These are phyloP conservation scores for Peromyscus polionotus DNA, from an alignment of 2,113 vertebrate species.

Conservation along the genomic window DNA sequence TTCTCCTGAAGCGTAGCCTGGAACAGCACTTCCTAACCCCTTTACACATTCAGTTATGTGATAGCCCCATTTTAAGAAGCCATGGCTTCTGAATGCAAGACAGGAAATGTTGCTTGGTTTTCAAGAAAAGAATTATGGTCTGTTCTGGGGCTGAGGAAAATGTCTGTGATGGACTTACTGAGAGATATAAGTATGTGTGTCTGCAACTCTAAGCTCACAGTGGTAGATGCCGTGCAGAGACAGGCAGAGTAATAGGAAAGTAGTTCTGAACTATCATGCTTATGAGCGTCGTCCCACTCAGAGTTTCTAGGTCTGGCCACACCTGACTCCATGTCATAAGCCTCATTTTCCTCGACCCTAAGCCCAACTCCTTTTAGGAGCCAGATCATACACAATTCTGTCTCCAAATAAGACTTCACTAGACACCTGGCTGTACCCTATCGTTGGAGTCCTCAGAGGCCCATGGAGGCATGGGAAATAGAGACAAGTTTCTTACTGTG, in stretches of 20 bases:
- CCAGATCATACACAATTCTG: not conserved
- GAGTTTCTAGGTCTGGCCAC: not conserved
- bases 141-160: conserved; percentile 21
- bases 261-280: not conserved
- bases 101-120: not conserved
- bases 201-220: not conserved
- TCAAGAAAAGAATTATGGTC: not conserved
- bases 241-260: not conserved
- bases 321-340: not conserved
- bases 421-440: not conserved
- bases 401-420: not conserved
- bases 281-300: rapidly evolving
- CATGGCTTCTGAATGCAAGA: not conserved
- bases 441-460: not conserved
- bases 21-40: not conserved
- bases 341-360: not conserved
- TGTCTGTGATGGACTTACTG: not conserved
- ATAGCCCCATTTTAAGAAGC: not conserved
- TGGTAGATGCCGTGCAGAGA: not conserved
- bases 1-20: not conserved
- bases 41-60: not conserved
- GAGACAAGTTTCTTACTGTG: not conserved
- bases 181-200: not conserved
- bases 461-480: not conserved
- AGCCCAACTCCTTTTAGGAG: not conserved